Evolutionary conservation across 2,888 invertebrate genomes (phyloP).

Genomic region (Pharmacophagus antenor): DNA sequence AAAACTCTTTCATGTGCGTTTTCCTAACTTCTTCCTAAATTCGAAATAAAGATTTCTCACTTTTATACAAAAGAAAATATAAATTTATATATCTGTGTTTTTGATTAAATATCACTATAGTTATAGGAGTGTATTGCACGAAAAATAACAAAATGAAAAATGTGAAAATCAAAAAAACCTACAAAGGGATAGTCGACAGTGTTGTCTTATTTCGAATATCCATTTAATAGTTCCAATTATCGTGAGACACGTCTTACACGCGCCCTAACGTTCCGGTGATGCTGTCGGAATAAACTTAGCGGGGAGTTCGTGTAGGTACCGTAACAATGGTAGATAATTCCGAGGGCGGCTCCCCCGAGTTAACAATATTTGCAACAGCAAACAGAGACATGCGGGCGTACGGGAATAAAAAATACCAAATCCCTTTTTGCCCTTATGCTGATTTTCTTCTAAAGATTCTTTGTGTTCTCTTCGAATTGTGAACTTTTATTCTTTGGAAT

Average conservation of each 20-base stretch:
- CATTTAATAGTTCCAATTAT: conserved; percentile 4
- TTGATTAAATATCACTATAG: too few relatives aligned
- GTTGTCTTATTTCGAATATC: not conserved
- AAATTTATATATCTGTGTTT: too few relatives aligned
- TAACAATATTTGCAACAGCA: conserved; percentile 49
- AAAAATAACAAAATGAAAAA: too few relatives aligned
- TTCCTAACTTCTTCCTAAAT: too few relatives aligned
- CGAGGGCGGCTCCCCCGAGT: conserved; percentile 35
- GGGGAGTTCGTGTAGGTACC: conserved; percentile 6
- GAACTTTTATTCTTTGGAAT: not conserved
- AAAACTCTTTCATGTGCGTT: too few relatives aligned
- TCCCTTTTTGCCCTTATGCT: conserved; percentile 40
- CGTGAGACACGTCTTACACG: not conserved
- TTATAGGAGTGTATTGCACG: too few relatives aligned
- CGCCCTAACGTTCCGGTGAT: not conserved
- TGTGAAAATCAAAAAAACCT: not conserved
- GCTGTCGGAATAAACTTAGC: conserved; percentile 5
- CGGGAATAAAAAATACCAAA: conserved; percentile 45
- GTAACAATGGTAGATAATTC: conserved; percentile 32
- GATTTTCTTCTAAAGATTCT: conserved; percentile 30
- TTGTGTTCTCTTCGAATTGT: not conserved
- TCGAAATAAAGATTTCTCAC: too few relatives aligned
- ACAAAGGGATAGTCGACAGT: not conserved
- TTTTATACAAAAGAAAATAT: too few relatives aligned
- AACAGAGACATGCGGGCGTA: conserved; percentile 58